phyloP scores from a whole-genome alignment of 2,113 vertebrate genomes.

The Progne subis region DNA sequence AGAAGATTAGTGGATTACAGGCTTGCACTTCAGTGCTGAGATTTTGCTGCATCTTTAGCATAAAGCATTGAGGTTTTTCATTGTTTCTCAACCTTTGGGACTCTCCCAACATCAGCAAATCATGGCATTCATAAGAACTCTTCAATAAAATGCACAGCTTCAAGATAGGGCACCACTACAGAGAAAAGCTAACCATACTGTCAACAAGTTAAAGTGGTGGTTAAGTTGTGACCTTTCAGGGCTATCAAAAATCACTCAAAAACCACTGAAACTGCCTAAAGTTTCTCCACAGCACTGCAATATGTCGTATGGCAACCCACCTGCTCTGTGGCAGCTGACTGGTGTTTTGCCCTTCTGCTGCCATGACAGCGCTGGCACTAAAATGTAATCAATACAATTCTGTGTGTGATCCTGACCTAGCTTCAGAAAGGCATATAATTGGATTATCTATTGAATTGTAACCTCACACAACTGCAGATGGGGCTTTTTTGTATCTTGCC shows the following conservation, averaged over 20 bases:
- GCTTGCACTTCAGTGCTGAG: not conserved
- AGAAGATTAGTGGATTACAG: not conserved
- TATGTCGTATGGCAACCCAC: rapidly evolving
- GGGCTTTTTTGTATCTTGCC: not conserved
- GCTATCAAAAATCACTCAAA: not conserved
- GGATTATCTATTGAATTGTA: slow-evolving; percentile 26
- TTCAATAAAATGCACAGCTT: not conserved
- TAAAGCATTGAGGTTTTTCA: not conserved
- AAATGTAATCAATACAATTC: slow-evolving; percentile 12
- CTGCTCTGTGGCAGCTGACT: not conserved
- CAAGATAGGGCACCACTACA: not conserved
- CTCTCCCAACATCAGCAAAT: not conserved
- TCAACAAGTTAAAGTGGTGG: not conserved
- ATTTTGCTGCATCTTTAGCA: not conserved
- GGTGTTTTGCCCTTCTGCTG: not conserved
- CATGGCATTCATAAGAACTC: not conserved
- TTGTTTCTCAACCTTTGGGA: not conserved
- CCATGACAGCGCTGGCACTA: not conserved
- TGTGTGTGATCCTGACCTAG: not conserved
- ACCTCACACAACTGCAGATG: not conserved
- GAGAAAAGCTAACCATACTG: not conserved
- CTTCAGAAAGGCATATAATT: slow-evolving; percentile 29
- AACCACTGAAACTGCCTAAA: not conserved
- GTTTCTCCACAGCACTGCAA: not conserved
- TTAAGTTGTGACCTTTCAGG: not conserved